Evolutionary conservation across 2,888 invertebrate genomes (phyloP).

Genomic region (Pantelozetes paolii): DNA sequence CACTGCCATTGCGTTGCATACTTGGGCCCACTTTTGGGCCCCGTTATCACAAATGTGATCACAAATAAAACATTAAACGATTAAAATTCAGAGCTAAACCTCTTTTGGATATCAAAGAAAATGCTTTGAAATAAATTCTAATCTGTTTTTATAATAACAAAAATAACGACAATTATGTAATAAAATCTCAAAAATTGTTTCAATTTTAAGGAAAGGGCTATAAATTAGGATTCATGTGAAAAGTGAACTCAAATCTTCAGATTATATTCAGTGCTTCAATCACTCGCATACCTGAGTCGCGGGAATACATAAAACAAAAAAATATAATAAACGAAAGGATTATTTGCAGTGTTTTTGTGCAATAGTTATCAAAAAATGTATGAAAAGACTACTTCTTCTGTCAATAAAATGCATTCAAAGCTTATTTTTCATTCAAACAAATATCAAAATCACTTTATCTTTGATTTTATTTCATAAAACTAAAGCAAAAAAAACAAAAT

Average conservation of each 20-base stretch:
- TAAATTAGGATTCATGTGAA: conserved; percentile 17
- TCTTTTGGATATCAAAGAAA: neutral
- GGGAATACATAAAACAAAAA: neutral
- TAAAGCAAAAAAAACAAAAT: neutral
- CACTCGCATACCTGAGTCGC: neutral
- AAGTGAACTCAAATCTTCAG: neutral
- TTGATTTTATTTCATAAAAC: neutral
- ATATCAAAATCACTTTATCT: neutral
- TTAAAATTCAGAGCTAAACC: conserved; percentile 15
- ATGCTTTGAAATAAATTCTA: neutral
- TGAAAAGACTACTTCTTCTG: neutral
- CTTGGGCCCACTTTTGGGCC: neutral
- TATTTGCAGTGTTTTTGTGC: neutral
- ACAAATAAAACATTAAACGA: conserved; percentile 27
- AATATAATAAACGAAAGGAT: neutral
- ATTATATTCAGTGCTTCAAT: neutral
- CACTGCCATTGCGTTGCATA: conserved; percentile 9
- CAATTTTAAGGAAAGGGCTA: neutral
- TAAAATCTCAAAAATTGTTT: neutral
- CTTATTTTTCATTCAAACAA: neutral
- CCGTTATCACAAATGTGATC: conserved; percentile 6
- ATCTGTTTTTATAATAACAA: conserved; percentile 16
- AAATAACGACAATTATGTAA: conserved; percentile 10
- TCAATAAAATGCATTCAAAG: neutral
- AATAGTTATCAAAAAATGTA: neutral